Evolutionary conservation across 2,797 vertebrate genomes (phyloP), one percentile per base, ranked within the genome.

Genomic region (Hoplostethus mediterraneus): DNA sequence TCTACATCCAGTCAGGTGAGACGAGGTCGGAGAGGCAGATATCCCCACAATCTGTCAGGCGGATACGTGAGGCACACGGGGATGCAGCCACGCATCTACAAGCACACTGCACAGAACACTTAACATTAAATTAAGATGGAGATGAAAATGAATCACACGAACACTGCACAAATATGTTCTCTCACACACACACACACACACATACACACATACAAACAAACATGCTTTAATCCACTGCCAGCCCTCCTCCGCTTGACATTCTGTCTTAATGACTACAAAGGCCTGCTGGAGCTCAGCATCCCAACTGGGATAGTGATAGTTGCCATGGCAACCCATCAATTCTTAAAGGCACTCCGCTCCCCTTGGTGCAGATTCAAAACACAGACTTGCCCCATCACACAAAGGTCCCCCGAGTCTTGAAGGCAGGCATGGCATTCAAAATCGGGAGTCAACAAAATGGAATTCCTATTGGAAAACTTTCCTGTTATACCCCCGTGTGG

Each of bases 1-100:
- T 97, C 81, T 92, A 85, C 2, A 87, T 97, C 83, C 95, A 93
- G 67, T 94, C 96, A 86, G 97, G 97, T 98, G 93, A 94, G 94
- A 31, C 11, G 5, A 51, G 47, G 40, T 36, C 44, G 0, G 49
- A 40, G 49, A 66, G 11, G 12, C 5, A 44, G 66, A 30, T 17
- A n/a, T 12, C 12, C 12, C 33, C 10, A 30, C 9, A 51, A 14
- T 25, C 38, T 42, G 51, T 3, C 12, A 2, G 12, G n/a, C 12
- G 31, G 8, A 30, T 10, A 13, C 17, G 28, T 28, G 12, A 1
- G 4, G 5, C 6, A 6, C 11, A 14, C 0, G 12, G 8, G 31
- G 30, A 38, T 25, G 13, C 33, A 9, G 67, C 2, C 21, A 51
- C 61, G 56, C 14, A 45, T 78, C 63, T 52, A 52, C 12, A 36